A percentile compares a stretch with the other conserved stretches of the same genome.
phyloP scores from a whole-genome alignment of 2,888 invertebrate species.

The Nomada goodeniana region DNA sequence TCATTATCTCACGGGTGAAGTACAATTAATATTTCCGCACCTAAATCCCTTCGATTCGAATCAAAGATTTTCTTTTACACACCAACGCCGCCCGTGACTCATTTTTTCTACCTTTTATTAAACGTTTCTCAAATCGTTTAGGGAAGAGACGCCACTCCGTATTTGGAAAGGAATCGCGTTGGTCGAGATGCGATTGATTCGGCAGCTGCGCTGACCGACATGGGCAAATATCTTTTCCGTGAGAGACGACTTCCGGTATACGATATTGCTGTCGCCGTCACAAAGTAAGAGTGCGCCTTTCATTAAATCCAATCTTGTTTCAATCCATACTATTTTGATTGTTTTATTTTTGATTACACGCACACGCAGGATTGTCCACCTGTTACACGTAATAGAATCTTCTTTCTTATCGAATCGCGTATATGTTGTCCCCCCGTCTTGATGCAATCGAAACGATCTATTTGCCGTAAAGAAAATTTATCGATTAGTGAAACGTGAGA shows the following conservation, averaged over 20 bases:
- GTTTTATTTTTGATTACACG: not conserved
- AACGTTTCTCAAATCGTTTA: conserved; percentile 78
- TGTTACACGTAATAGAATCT: conserved; percentile 12
- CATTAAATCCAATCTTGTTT: conserved; percentile 24
- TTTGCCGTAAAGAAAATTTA: not conserved
- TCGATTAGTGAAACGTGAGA: not conserved
- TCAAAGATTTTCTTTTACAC: not conserved
- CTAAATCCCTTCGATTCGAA: too few species aligned
- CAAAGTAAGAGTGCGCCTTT: conserved; percentile 91
- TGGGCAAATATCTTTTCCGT: conserved; percentile 98
- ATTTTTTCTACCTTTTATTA: not conserved
- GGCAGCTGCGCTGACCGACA: conserved; percentile 96
- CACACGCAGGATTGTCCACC: too few species aligned
- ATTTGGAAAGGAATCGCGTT: conserved; percentile 96
- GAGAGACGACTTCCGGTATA: conserved; percentile 97
- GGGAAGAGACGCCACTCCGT: conserved; percentile 98
- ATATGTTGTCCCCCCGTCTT: not conserved
- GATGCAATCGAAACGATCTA: not conserved
- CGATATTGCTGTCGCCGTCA: conserved; percentile 97
- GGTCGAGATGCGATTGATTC: conserved; percentile 97
- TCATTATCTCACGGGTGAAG: conserved; percentile 97
- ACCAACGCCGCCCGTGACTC: not conserved
- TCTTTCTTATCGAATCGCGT: not conserved
- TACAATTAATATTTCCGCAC: not conserved
- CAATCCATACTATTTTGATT: not conserved